These are phyloP conservation scores for Eidolon dupreanum DNA, from an alignment of 2,797 vertebrate species.

Conservation along the genomic window DNA sequence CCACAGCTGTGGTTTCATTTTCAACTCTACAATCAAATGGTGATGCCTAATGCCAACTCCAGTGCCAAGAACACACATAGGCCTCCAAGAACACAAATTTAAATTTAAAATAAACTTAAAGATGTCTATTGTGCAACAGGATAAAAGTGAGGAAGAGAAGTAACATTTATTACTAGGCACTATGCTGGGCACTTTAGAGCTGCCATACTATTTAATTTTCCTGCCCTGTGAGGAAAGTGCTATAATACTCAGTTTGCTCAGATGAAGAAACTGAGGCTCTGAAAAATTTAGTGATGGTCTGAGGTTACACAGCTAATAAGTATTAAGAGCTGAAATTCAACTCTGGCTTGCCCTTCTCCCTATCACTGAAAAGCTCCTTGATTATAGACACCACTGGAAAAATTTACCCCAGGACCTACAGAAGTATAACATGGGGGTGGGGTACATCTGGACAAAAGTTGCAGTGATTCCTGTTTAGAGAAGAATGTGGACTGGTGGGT, in stretches of 20 bases:
- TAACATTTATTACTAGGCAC: not conserved
- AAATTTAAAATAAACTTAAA: constrained; percentile 41
- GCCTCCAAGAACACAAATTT: not conserved
- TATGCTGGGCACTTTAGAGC: not conserved
- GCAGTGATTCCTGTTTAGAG: not conserved
- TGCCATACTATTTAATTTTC: not conserved
- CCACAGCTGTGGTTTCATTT: constrained; percentile 38
- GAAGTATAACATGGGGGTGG: not conserved
- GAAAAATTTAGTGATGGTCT: constrained; percentile 18
- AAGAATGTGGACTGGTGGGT: constrained; percentile 46
- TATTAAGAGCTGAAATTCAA: not conserved
- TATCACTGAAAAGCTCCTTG: not conserved
- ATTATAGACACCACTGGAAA: not conserved
- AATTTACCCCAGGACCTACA: not conserved
- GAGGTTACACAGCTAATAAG: not conserved
- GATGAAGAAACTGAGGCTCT: constrained; percentile 28
- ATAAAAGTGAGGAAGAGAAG: not conserved
- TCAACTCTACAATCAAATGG: not conserved
- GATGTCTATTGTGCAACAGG: not conserved
- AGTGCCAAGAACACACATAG: not conserved
- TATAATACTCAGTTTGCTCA: not conserved
- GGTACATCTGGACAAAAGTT: not conserved
- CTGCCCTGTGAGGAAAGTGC: not conserved
- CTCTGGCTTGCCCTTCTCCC: not conserved
- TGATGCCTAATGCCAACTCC: not conserved